A percentile compares a stretch with the other conserved stretches of the same genome.
Evolutionary conservation across 2,113 vertebrate genomes (phyloP).

Genomic region (Furnarius figulus): DNA sequence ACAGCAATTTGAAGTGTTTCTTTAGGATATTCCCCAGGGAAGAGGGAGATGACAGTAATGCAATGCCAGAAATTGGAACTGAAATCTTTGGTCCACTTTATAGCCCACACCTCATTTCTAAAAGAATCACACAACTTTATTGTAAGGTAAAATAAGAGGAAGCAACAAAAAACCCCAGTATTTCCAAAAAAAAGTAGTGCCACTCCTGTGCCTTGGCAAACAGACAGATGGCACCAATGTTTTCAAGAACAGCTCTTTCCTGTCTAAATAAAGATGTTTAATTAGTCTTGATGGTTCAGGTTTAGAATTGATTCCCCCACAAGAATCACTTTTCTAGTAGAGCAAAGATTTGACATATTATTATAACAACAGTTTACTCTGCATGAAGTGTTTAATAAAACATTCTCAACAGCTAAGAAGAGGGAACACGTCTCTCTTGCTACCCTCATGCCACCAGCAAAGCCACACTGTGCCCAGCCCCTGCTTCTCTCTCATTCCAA

Average conservation of each 20-base stretch:
- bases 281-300: background rate
- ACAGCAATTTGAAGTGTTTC: background rate
- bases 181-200: background rate
- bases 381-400: background rate
- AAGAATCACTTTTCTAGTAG: background rate
- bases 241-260: background rate
- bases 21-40: background rate
- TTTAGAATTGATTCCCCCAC: background rate
- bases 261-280: background rate
- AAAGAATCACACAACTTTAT: background rate
- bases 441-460: background rate
- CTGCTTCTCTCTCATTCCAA: background rate
- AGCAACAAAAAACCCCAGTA: background rate
- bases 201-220: background rate
- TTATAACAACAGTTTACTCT: background rate
- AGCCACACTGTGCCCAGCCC: background rate
- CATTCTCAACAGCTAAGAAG: background rate
- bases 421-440: background rate
- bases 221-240: background rate
- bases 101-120: background rate
- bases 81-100: background rate
- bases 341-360: background rate
- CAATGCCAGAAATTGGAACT: background rate
- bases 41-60: background rate
- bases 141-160: background rate